A percentile compares a stretch with the other conserved stretches of the same genome.
Evolutionary conservation across 2,888 invertebrate genomes (phyloP).

Genomic region (Plebejus argus): DNA sequence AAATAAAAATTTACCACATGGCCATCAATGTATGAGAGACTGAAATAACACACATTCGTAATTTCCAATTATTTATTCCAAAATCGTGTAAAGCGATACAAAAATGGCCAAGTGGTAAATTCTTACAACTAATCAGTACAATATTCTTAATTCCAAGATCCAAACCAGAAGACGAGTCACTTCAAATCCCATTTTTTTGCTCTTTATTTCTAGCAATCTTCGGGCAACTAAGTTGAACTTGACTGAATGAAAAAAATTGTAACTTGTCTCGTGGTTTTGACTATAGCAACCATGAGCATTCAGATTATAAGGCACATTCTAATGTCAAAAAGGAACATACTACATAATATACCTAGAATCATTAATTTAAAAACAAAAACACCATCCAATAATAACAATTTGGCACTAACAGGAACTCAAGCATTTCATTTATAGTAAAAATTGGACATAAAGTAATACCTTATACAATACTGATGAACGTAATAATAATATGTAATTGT

Average conservation of each 20-base stretch:
- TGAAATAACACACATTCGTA: slow-evolving; percentile 66
- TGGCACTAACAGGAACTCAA: slow-evolving; percentile 39
- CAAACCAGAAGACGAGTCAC: neutral
- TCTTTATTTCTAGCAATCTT: no score
- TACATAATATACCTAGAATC: neutral
- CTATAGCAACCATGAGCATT: neutral
- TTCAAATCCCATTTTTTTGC: no score
- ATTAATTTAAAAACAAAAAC: neutral
- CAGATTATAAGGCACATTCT: neutral
- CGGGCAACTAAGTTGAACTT: no score
- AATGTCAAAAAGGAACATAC: neutral
- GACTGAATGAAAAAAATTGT: no score
- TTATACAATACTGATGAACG: neutral
- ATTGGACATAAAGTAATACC: neutral
- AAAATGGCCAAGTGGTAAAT: slow-evolving; percentile 76
- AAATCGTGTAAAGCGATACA: slow-evolving; percentile 62
- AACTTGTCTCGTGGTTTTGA: neutral
- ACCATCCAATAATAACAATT: slow-evolving; percentile 44
- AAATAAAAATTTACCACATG: slow-evolving; percentile 57
- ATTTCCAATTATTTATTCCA: slow-evolving; percentile 60
- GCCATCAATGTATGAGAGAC: slow-evolving; percentile 70
- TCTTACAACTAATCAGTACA: slow-evolving; percentile 41
- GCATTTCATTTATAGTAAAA: neutral
- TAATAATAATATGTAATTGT: neutral
- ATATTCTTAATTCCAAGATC: slow-evolving; percentile 27